A percentile compares a stretch with the other conserved stretches of the same genome.
Conservation (phyloP, 1,140 invertebrate genomes). For the Melitaea cinxia region DNA sequence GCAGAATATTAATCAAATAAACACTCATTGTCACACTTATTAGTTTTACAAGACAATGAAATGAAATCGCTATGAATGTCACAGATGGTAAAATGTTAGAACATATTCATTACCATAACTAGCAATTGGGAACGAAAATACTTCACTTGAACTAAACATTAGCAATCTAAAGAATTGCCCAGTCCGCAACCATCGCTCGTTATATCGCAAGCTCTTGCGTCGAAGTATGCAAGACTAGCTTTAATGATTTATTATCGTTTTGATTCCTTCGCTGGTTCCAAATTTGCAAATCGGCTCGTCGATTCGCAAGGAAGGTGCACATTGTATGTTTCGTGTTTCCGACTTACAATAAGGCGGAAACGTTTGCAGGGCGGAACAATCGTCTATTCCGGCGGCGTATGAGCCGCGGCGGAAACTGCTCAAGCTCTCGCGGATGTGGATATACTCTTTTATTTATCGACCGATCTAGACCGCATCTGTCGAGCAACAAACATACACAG, state of each 20-base stretch:
- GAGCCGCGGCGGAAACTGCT: slow-evolving; percentile 66
- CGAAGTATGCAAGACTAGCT: slow-evolving; percentile 49
- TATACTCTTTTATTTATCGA: slow-evolving; percentile 73
- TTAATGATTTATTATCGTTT: slow-evolving; percentile 66
- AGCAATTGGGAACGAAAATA: neutral
- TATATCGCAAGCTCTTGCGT: slow-evolving; percentile 75
- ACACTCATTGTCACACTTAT: slow-evolving; percentile 48
- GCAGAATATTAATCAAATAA: slow-evolving; percentile 62
- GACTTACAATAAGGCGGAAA: slow-evolving; percentile 69
- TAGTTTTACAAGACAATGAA: slow-evolving; percentile 51
- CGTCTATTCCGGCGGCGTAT: slow-evolving; percentile 68
- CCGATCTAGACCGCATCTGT: slow-evolving; percentile 76
- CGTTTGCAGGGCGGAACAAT: slow-evolving; percentile 73
- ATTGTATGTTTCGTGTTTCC: slow-evolving; percentile 65
- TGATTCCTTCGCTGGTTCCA: slow-evolving; percentile 47
- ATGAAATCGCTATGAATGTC: slow-evolving; percentile 8
- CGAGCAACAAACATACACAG: slow-evolving; percentile 65
- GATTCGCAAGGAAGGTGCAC: slow-evolving; percentile 39
- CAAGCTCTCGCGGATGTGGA: slow-evolving; percentile 68
- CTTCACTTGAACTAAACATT: slow-evolving; percentile 48
- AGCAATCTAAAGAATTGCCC: slow-evolving; percentile 61
- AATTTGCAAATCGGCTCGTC: slow-evolving; percentile 23
- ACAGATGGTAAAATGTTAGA: neutral
- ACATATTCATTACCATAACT: neutral
- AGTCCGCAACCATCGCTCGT: slow-evolving; percentile 61